Evolutionary conservation across 2,797 vertebrate species (phyloP).

Genomic region (Sciurus vulgaris): DNA sequence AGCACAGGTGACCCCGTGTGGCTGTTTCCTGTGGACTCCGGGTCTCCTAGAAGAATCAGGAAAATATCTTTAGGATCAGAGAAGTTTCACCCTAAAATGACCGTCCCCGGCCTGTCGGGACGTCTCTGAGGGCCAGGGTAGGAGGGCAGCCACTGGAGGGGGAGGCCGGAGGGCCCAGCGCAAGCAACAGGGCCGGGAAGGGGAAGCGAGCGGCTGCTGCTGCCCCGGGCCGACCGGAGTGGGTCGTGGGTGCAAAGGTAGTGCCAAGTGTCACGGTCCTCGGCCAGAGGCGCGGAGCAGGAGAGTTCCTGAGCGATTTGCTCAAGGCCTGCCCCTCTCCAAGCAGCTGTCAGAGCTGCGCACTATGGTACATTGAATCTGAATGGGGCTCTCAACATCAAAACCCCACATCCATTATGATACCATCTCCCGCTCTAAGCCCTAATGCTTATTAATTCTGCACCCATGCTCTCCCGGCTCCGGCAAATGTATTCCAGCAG

Average conservation of each 20-base stretch:
- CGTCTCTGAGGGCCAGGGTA: neutral
- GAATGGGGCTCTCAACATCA: constrained; percentile 93
- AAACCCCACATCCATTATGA: constrained; percentile 92
- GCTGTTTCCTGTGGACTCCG: neutral
- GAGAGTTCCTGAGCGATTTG: constrained; percentile 89
- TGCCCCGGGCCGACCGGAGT: fast-evolving
- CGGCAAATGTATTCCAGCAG: constrained; percentile 93
- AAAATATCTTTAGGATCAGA: neutral
- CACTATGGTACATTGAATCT: constrained; percentile 93
- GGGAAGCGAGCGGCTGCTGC: fast-evolving
- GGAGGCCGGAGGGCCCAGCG: neutral
- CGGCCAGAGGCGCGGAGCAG: constrained; percentile 72
- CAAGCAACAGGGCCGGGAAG: neutral
- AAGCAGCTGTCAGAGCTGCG: constrained; percentile 91
- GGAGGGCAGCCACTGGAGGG: fast-evolving
- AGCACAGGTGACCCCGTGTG: neutral
- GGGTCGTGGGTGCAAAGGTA: constrained; percentile 50
- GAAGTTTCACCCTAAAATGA: fast-evolving
- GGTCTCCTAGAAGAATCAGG: neutral
- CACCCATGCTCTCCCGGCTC: constrained; percentile 92
- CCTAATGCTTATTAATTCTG: constrained; percentile 95
- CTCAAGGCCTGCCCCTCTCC: constrained; percentile 90
- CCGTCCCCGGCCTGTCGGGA: too few relatives aligned
- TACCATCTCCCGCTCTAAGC: constrained; percentile 92
- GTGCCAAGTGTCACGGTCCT: constrained; percentile 81